Evolutionary conservation across 2,888 invertebrate species (phyloP).

Genomic region (Teleiodes luculella): DNA sequence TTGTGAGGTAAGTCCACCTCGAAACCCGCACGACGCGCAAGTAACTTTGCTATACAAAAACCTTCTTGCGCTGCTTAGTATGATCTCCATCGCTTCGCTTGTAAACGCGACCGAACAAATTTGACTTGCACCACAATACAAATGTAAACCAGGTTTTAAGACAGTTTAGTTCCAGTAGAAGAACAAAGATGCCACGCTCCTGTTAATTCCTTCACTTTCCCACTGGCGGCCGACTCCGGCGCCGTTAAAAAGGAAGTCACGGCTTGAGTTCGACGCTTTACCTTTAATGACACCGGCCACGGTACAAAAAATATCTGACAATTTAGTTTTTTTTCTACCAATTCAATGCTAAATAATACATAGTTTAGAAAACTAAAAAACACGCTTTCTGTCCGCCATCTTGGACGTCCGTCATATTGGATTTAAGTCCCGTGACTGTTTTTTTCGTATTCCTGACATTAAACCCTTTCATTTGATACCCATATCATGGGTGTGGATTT

Average conservation of each 20-base stretch:
- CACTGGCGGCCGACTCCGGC: constrained; percentile 36
- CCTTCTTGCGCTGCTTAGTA: background rate
- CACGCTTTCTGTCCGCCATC: too few relatives aligned
- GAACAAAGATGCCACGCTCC: constrained; percentile 68
- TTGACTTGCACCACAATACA: background rate
- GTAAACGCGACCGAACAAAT: too few relatives aligned
- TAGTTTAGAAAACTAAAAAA: too few relatives aligned
- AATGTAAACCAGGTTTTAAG: constrained; percentile 4
- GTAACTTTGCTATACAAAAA: background rate
- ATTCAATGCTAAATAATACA: too few relatives aligned
- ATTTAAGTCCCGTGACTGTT: too few relatives aligned
- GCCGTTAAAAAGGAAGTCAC: constrained; percentile 73
- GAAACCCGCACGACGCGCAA: too few relatives aligned
- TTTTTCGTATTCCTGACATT: too few relatives aligned
- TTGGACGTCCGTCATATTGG: too few relatives aligned
- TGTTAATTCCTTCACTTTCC: constrained; percentile 68
- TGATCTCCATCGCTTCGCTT: background rate
- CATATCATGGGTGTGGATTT: too few relatives aligned
- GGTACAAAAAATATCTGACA: background rate
- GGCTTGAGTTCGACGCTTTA: constrained; percentile 58
- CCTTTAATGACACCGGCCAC: constrained; percentile 24
- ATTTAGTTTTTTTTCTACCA: too few relatives aligned
- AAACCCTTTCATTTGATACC: too few relatives aligned
- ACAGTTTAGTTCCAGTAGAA: constrained; percentile 46
- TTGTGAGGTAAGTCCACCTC: too few relatives aligned